These are phyloP conservation scores for Ctenicera cuprea DNA, from an alignment of 2,888 invertebrate genomes.

Conservation along the genomic window DNA sequence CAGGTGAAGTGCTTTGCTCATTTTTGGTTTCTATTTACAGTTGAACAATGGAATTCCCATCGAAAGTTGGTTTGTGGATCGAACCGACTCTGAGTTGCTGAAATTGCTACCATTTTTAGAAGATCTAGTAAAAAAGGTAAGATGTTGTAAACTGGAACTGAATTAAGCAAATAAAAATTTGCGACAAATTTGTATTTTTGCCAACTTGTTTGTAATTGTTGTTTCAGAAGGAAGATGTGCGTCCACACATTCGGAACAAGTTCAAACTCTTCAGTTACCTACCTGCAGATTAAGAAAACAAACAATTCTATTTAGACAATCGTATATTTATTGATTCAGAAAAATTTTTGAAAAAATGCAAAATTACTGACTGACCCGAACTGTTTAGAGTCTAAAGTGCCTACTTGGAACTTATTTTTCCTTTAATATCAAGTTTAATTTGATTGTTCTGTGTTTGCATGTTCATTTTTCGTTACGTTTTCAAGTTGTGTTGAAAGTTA, in stretches of 20 bases:
- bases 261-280: constrained; percentile 93
- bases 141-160: too few relatives aligned
- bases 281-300: constrained; percentile 83
- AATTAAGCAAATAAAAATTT: constrained; percentile 31
- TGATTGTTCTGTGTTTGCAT: constrained; percentile 32
- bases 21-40: constrained; percentile 73
- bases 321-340: constrained; percentile 25
- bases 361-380: constrained; percentile 66
- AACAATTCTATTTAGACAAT: constrained; percentile 38
- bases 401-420: constrained; percentile 56
- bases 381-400: constrained; percentile 59
- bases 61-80: constrained; percentile 97
- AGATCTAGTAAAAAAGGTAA: constrained; percentile 86
- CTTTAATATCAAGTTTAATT: constrained; percentile 13
- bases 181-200: too few relatives aligned
- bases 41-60: constrained; percentile 97
- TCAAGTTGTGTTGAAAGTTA: neutral
- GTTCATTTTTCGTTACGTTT: constrained; percentile 5
- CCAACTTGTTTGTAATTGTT: neutral
- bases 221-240: constrained; percentile 91
- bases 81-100: constrained; percentile 90
- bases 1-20: constrained; percentile 41
- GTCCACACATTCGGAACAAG: constrained; percentile 92
- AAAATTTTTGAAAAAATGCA: constrained; percentile 42
- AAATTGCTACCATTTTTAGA: constrained; percentile 95